phyloP scores from a whole-genome alignment of 1,140 invertebrate species.

The Drosophila nikananu region DNA sequence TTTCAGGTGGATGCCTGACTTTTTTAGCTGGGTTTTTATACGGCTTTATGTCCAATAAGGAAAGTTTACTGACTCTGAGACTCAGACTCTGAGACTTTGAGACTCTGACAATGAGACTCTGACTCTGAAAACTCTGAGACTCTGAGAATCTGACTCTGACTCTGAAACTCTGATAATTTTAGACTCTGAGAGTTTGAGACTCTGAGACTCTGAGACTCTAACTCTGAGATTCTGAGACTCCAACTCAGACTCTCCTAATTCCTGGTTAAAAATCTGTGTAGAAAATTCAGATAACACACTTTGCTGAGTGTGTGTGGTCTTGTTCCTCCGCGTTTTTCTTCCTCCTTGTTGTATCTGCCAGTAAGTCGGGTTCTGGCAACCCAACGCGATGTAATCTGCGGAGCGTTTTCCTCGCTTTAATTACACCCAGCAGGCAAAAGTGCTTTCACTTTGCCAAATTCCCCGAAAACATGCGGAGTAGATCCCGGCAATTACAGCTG shows the following conservation, averaged over 20 bases:
- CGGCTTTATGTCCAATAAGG: no score
- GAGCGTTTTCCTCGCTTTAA: slow-evolving; percentile 60
- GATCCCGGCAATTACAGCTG: slow-evolving; percentile 22
- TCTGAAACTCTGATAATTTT: no score
- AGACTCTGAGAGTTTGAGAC: no score
- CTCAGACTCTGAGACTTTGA: no score
- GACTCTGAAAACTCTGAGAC: no score
- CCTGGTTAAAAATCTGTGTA: neutral
- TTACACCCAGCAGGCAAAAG: slow-evolving; percentile 57
- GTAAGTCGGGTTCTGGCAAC: slow-evolving; percentile 20
- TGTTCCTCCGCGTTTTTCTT: neutral
- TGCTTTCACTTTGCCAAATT: slow-evolving; percentile 37
- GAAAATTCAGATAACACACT: slow-evolving; percentile 9
- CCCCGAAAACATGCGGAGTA: slow-evolving; percentile 53
- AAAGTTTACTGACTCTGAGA: no score
- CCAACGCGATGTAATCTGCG: slow-evolving; percentile 56
- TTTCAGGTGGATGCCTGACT: neutral
- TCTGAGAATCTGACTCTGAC: no score
- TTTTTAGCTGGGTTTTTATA: neutral
- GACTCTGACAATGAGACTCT: no score
- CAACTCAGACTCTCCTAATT: neutral
- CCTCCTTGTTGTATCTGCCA: neutral
- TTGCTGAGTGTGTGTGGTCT: neutral
- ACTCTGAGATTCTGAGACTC: no score
- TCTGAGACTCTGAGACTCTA: no score